Evolutionary conservation across 2,888 invertebrate species (phyloP).

Genomic region (Phasia obesa): DNA sequence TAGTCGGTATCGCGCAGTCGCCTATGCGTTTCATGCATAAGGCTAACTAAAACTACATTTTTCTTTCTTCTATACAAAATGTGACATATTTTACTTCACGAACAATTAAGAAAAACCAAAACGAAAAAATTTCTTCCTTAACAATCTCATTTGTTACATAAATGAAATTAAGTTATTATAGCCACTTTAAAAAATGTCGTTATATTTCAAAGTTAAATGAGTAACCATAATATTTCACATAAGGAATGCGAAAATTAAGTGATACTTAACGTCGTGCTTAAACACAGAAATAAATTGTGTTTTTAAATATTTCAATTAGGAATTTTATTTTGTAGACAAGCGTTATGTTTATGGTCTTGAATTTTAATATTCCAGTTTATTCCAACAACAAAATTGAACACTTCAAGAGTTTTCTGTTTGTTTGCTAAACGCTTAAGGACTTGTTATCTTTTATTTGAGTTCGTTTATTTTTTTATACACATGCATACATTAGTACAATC

Average conservation of each 20-base stretch:
- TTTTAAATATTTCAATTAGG: constrained; percentile 31
- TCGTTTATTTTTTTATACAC: constrained; percentile 33
- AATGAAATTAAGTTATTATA: neutral
- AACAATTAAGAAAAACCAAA: too few relatives aligned
- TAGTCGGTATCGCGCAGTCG: too few relatives aligned
- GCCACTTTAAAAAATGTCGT: neutral
- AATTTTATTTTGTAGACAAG: constrained; percentile 12
- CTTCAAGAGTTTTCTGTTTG: constrained; percentile 43
- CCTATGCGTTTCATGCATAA: too few relatives aligned
- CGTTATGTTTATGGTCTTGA: constrained; percentile 20
- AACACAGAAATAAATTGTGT: neutral
- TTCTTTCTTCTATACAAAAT: too few relatives aligned
- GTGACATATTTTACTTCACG: too few relatives aligned
- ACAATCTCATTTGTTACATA: neutral
- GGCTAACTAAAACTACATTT: too few relatives aligned
- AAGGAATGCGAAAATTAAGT: constrained; percentile 15
- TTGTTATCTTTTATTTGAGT: constrained; percentile 16
- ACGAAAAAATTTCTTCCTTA: neutral
- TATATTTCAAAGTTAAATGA: neutral
- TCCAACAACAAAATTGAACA: constrained; percentile 5
- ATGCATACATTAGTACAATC: constrained; percentile 4
- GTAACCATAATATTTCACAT: neutral
- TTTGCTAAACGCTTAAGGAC: constrained; percentile 48
- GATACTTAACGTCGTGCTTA: neutral
- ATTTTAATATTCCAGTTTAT: constrained; percentile 29